These are phyloP conservation scores for Ceratina calcarata DNA, from an alignment of 1,140 invertebrate genomes.

Conservation along the genomic window DNA sequence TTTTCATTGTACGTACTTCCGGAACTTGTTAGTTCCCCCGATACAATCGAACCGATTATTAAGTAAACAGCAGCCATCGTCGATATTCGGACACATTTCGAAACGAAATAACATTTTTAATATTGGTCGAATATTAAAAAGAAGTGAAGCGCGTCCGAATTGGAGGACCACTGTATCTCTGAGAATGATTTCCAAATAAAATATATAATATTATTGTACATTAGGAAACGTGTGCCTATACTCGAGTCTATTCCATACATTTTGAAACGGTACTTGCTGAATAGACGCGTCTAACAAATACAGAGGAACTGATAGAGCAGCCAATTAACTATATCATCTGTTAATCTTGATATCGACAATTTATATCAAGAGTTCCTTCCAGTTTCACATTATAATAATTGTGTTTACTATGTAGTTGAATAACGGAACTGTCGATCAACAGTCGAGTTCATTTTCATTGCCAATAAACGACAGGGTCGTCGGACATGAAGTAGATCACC, in stretches of 20 bases:
- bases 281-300: slow-evolving; percentile 13
- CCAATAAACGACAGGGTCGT: slow-evolving; percentile 16
- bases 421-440: slow-evolving; percentile 26
- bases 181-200: too few relatives aligned
- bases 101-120: too few relatives aligned
- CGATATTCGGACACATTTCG: background rate
- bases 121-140: too few relatives aligned
- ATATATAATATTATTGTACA: too few relatives aligned
- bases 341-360: background rate
- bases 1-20: slow-evolving; percentile 38
- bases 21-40: slow-evolving; percentile 5
- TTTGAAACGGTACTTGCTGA: background rate
- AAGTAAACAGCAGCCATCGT: background rate
- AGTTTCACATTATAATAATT: background rate
- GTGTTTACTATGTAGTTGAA: slow-evolving; percentile 20
- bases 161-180: too few relatives aligned
- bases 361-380: background rate
- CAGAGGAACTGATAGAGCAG: slow-evolving; percentile 9
- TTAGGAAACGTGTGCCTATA: slow-evolving; percentile 2
- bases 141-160: too few relatives aligned
- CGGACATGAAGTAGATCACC: background rate
- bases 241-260: background rate
- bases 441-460: slow-evolving; percentile 12
- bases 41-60: slow-evolving; percentile 34
- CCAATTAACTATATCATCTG: background rate